Evolutionary conservation across 2,888 invertebrate species (phyloP), one percentile per base, ranked within the genome.

Genomic region (Scaptomyza caliginosa): DNA sequence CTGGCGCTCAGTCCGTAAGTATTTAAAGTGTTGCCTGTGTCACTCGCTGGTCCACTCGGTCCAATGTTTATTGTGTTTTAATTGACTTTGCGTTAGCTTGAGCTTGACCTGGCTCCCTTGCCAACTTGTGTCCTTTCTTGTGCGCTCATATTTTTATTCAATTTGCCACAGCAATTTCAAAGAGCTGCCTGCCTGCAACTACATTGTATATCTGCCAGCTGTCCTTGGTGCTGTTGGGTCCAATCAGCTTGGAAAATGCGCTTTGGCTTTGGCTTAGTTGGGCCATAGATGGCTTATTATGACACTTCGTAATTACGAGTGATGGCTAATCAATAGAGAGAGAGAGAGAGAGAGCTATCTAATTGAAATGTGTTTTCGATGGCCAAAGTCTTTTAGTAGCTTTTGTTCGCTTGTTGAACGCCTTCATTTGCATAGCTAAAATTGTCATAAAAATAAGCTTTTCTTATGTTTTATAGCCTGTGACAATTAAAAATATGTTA

Each of bases 1-100:
- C 91, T 95, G 43, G 89, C 93, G 4, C 93, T 95, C 75, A 94
- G 95, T 49, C 96, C 96, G 95, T 96, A 92, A 94, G 95, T 94
- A 90, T 57, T 34, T 13, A 38, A 60, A 70, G 54, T 57, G 38
- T 43, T 24, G 16, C 4, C 57, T 28, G 42, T 50, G 40, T 54
- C 42, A 32, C 65, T 55, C 57, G 46, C 49, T 67, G 65, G 65
- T 50, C 49, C 48, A 11, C 17, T 30, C 11, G 49, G 24, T 21
- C 26, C 56, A 42, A 40, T 70, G 59, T 74, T 70, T 84, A 72
- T 70, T 77, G 62, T 64, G 36, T 46, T 72, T 77, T 85, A 82
- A 82, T 82, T 81, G 75, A 69, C 67, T 82, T 70, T 68, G 63
- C 74, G 51, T 69, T 79, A 82, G 66, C 71, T 66, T 34, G 58